Conservation (phyloP, 2,113 vertebrate genomes). For the Papio anubis region DNA sequence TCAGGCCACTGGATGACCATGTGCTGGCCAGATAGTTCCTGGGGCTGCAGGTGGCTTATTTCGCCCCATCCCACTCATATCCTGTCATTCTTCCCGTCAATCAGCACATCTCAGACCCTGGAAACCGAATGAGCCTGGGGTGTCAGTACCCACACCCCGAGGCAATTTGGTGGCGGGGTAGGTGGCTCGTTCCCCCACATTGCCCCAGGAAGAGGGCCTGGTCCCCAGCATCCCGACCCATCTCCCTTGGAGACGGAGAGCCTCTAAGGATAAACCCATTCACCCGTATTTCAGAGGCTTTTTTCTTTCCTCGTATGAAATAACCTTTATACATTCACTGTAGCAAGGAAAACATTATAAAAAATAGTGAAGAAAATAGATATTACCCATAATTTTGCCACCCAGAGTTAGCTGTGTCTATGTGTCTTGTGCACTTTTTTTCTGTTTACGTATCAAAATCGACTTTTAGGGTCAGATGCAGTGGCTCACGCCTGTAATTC, state of each 20-base stretch:
- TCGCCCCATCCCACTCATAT: neutral
- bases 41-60: no score
- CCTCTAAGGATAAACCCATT: rapidly evolving
- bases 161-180: rapidly evolving
- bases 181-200: rapidly evolving
- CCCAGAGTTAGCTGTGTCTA: neutral
- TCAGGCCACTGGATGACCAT: no score
- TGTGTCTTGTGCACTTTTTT: neutral
- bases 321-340: neutral
- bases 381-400: rapidly evolving
- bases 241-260: neutral
- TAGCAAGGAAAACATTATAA: neutral
- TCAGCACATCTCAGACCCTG: neutral
- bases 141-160: rapidly evolving
- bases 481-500: no score
- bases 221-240: rapidly evolving
- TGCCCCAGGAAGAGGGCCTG: rapidly evolving
- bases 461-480: no score
- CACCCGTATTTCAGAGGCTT: neutral
- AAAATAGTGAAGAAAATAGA: neutral
- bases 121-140: neutral
- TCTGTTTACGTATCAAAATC: rapidly evolving
- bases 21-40: neutral
- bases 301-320: neutral
- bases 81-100: no score